A percentile compares a stretch with the other conserved stretches of the same genome.
Evolutionary conservation across 2,888 invertebrate species (phyloP).

Genomic region (Hypomecis punctinalis): DNA sequence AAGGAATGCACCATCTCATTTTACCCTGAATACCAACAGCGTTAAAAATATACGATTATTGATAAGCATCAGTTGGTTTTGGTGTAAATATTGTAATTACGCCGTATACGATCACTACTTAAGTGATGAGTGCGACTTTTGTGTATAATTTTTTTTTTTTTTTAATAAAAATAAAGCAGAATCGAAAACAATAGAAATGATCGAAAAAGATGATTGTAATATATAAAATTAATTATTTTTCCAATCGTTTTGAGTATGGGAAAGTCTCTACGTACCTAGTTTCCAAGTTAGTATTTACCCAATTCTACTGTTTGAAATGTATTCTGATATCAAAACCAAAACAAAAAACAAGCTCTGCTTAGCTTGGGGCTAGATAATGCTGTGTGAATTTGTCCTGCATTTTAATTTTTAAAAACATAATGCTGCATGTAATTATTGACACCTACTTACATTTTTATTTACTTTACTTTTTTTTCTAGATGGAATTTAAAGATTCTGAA

Average conservation of each 20-base stretch:
- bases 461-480: slow-evolving; percentile 7
- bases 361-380: slow-evolving; percentile 6
- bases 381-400: slow-evolving; percentile 7
- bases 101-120: slow-evolving; percentile 7
- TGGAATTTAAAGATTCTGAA: slow-evolving; percentile 14
- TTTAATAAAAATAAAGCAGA: slow-evolving; percentile 7
- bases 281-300: slow-evolving; percentile 6
- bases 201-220: slow-evolving; percentile 7
- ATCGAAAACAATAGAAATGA: slow-evolving; percentile 4
- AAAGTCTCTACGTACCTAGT: slow-evolving; percentile 6
- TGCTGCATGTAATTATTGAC: slow-evolving; percentile 7
- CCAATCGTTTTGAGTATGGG: slow-evolving; percentile 6
- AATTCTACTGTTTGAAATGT: slow-evolving; percentile 6
- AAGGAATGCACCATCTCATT: slow-evolving; percentile 11
- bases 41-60: slow-evolving; percentile 6
- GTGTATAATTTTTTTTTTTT: slow-evolving; percentile 3
- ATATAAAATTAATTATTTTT: slow-evolving; percentile 5
- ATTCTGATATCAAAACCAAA: slow-evolving; percentile 7
- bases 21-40: slow-evolving; percentile 7
- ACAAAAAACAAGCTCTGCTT: slow-evolving; percentile 6
- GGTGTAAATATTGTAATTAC: slow-evolving; percentile 7
- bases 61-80: slow-evolving; percentile 7
- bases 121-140: slow-evolving; percentile 7
- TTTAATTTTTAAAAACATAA: slow-evolving; percentile 7
- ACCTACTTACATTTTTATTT: slow-evolving; percentile 7